phyloP scores from a whole-genome alignment of 2,797 vertebrate species.

The Lepilemur ruficaudatus region DNA sequence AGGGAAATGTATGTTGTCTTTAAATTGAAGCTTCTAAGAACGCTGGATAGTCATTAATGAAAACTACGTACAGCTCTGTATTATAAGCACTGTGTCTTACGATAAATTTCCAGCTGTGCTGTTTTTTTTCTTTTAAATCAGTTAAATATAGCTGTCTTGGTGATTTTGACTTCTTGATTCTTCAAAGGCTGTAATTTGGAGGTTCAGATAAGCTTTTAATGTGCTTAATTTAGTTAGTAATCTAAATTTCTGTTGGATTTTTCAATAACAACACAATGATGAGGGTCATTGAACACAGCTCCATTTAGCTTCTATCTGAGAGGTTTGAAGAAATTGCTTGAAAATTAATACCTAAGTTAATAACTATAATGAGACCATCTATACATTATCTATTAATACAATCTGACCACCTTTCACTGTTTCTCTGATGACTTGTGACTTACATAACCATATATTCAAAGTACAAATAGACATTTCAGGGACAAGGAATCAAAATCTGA shows the following conservation, averaged over 20 bases:
- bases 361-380: conserved; percentile 41
- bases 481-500: conserved; percentile 16
- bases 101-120: conserved; percentile 51
- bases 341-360: conserved; percentile 72
- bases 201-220: conserved; percentile 76
- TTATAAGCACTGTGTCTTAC: conserved; percentile 22
- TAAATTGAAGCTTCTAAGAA: conserved; percentile 15
- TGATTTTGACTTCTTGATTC: conserved; percentile 71
- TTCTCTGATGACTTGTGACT: conserved; percentile 47
- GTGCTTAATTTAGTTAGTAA: conserved; percentile 66
- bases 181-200: conserved; percentile 68
- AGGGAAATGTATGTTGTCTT: neutral
- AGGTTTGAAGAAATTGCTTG: conserved; percentile 49
- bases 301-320: conserved; percentile 55
- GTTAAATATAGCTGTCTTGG: conserved; percentile 70
- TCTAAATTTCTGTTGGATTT: conserved; percentile 73
- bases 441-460: conserved; percentile 20
- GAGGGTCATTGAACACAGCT: conserved; percentile 43
- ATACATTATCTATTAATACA: neutral
- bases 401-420: conserved; percentile 46
- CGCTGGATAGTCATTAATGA: neutral
- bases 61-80: neutral
- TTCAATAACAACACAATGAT: conserved; percentile 58
- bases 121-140: conserved; percentile 74
- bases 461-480: conserved; percentile 15